A percentile compares a stretch with the other conserved stretches of the same genome.
These are phyloP conservation scores for Lithobius niger DNA, from an alignment of 1,140 invertebrate species.

Conservation along the genomic window DNA sequence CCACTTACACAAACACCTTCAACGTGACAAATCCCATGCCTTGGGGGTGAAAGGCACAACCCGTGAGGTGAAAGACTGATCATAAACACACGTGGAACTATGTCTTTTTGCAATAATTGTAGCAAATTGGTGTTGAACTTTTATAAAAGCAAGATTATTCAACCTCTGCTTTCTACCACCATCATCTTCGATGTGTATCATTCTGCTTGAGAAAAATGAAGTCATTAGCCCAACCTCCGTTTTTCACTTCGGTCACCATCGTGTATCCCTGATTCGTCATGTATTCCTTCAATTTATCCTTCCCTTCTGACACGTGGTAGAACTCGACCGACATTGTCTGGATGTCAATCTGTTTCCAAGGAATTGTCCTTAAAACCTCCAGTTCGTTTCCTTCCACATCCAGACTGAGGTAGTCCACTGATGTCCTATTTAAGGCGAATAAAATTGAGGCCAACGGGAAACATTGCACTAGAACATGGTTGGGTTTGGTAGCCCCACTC, in stretches of 20 bases:
- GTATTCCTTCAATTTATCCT: conserved; percentile 25
- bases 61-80: too few relatives aligned
- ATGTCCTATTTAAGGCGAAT: conserved; percentile 52
- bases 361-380: conserved; percentile 36
- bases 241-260: conserved; percentile 29
- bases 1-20: too few relatives aligned
- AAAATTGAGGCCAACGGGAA: conserved; percentile 68
- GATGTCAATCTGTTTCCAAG: conserved; percentile 37
- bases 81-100: too few relatives aligned
- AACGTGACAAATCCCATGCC: too few relatives aligned
- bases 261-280: conserved; percentile 30
- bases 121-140: too few relatives aligned
- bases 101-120: too few relatives aligned
- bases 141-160: too few relatives aligned
- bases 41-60: too few relatives aligned
- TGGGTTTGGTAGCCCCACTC: background rate
- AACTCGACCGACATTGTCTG: conserved; percentile 16
- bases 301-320: conserved; percentile 26
- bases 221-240: conserved; percentile 32
- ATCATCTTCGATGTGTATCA: too few relatives aligned
- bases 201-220: conserved; percentile 36
- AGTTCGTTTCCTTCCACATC: conserved; percentile 49
- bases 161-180: too few relatives aligned
- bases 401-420: conserved; percentile 55
- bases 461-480: conserved; percentile 58